Base-by-base conservation (phyloP, 2,888 invertebrate species). In the Leucozona laternaria region DNA sequence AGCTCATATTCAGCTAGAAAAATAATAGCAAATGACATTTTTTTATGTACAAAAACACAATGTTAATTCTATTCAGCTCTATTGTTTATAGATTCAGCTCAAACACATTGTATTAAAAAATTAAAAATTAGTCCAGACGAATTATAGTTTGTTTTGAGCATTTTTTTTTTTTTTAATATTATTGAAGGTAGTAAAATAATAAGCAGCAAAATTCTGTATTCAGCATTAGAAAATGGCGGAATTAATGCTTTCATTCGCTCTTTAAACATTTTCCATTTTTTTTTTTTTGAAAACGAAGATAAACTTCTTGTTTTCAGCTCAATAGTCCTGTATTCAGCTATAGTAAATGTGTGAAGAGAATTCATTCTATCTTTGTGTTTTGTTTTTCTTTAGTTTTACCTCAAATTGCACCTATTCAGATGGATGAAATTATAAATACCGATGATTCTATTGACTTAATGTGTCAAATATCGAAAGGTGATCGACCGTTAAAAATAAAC, bases 321-420 rank as follows among this genome's bases (percentile, higher is more conserved):
- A 25, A 13, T 17, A 8, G 15, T n/a, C 1, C 8, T 28, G 4
- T 45, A 66, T 76, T 76, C 64, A 75, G 75, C 55, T n/a, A 5
- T 8, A 28, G 4, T 13, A 31, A 28, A 28, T 37, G 0, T 4
- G 1, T 31, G n/a, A 50, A 15, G 5, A 28, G n/a, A 50, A 37
- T 37, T 37, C 5, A 28, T 25, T 40, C 0, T 17, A 20, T 57
- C 8, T 48, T 4, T 50, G 34, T 71, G 34, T 71, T 57, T 48
- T 50, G 34, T 70, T 55, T 71, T 50, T 34, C 43, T 34, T 20
- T 93, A 96, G 96, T 96, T 93, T 94, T 94, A 91, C 96, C 97
- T 88, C 95, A 95, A 93, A 96, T 96, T 91, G 94, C 95, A 92
- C 96, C 96, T 88, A 97, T 97, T 93, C 93, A 94, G 88, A 96